Evolutionary conservation across 2,888 invertebrate species (phyloP), one percentile per base, ranked within the genome.

Genomic region (Oxycera nigricornis): DNA sequence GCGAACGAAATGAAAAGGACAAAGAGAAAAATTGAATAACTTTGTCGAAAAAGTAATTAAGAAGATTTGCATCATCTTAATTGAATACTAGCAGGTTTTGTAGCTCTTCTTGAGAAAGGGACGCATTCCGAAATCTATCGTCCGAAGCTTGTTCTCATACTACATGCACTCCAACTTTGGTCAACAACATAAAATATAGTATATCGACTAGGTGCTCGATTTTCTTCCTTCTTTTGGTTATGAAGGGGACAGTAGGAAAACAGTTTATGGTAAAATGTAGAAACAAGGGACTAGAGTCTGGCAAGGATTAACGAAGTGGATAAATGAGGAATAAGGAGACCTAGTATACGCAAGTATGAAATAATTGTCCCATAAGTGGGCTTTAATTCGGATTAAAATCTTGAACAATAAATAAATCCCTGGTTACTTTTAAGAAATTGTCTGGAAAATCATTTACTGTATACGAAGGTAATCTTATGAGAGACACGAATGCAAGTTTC

Each of bases 41-140:
- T 46, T 46, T 3, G 46, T 46, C 46, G 46, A 2, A 46, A 39
- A 35, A 35, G 62, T 62, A 62, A 62, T 62, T 62, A 62, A 62
- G 28, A 62, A 39, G 62, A 62, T 62, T 62, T 39, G 22, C 62
- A 62, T 62, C 62, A 35, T 22, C 22, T 62, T 62, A 62, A 35
- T 62, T 35, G 62, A 62, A 62, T 62, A 39, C 22, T 62, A 62
- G 62, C 35, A 35, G 39, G 31, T 35, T 35, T 62, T 55, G n/a
- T 24, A 22, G 3, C 22, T 55, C 14, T 55, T 24, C 14, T 46
- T 14, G 46, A 46, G 14, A 46, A 46, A 2, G 17, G 3, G 46
- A 46, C 46, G 11, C 46, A 14, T 46, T 17, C 46, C 14, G 46
- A 46, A 46, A 3, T 17, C 46, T 46, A 3, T 11, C 46, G 11